Conservation (phyloP, 2,888 invertebrate species). For the Amblyjoppa proteus region DNA sequence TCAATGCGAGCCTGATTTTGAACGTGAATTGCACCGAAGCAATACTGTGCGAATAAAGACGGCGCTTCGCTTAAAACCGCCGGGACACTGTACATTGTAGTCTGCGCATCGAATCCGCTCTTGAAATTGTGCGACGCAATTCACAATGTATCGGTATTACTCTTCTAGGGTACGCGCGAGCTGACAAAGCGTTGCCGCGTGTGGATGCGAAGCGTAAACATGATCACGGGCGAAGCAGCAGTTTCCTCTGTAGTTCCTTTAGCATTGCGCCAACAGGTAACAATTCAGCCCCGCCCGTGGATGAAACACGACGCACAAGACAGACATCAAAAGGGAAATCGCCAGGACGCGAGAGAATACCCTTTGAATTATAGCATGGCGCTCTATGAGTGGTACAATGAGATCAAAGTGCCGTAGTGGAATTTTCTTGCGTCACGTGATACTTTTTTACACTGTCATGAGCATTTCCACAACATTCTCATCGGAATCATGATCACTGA, state of each 20-base stretch:
- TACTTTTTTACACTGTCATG: neutral
- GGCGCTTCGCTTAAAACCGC: constrained; percentile 6
- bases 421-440: neutral
- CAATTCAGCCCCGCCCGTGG: neutral
- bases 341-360: neutral
- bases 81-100: neutral
- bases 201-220: constrained; percentile 35
- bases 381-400: neutral
- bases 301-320: neutral
- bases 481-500: neutral
- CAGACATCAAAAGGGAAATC: constrained; percentile 16
- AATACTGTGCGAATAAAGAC: constrained; percentile 28
- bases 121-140: neutral
- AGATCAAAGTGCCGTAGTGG: neutral
- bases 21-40: constrained; percentile 29
- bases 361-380: neutral
- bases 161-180: neutral
- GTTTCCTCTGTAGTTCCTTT: constrained; percentile 15
- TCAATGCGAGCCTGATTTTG: constrained; percentile 38
- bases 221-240: neutral
- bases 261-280: neutral
- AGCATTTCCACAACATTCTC: neutral
- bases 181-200: constrained; percentile 1
- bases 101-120: neutral
- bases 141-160: neutral